phyloP scores from a whole-genome alignment of 2,797 vertebrate genomes.

The Mareca strepera region DNA sequence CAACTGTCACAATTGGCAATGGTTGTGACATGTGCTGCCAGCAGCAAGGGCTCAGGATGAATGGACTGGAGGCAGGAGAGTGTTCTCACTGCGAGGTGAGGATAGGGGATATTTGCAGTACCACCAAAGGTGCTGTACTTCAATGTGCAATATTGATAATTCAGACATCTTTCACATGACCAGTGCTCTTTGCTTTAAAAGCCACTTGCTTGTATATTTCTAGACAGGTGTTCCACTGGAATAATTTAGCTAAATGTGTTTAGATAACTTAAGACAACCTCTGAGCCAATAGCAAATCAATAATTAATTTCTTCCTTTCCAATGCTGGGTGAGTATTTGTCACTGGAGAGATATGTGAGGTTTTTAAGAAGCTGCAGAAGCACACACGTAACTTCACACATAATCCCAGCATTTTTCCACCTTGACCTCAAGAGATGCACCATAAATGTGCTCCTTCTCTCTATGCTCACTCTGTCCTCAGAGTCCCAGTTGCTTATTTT shows the following conservation, averaged over 20 bases:
- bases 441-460: slow-evolving; percentile 7
- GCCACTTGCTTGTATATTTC: neutral
- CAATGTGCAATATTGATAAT: accelerated
- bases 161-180: neutral
- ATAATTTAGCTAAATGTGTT: neutral
- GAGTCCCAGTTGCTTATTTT: slow-evolving; percentile 50
- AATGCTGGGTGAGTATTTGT: neutral
- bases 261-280: neutral
- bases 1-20: slow-evolving; percentile 57
- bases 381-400: neutral
- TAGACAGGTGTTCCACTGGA: neutral
- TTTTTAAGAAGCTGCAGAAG: neutral
- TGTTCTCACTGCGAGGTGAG: neutral
- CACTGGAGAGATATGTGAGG: neutral
- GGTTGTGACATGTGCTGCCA: slow-evolving; percentile 8
- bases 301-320: neutral
- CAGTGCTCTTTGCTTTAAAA: neutral
- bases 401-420: neutral
- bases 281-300: neutral
- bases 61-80: neutral
- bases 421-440: neutral
- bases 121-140: neutral
- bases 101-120: neutral
- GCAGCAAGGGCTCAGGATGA: neutral
- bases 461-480: slow-evolving; percentile 21